These are phyloP conservation scores for Centropus unirufus DNA, from an alignment of 2,113 vertebrate species.

Conservation along the genomic window DNA sequence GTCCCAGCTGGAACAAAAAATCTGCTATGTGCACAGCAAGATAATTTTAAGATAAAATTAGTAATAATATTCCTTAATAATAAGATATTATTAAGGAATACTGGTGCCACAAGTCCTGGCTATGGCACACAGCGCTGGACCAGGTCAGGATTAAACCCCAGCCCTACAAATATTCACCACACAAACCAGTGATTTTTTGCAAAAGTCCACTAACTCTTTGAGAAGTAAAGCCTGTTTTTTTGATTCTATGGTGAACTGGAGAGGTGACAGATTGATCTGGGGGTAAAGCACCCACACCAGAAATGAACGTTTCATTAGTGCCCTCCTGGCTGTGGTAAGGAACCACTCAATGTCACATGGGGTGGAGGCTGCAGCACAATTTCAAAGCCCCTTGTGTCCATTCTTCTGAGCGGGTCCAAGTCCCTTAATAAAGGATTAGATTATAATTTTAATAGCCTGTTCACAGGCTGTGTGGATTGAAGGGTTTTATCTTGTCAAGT, in stretches of 20 bases:
- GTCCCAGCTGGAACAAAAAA: neutral
- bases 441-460: slow-evolving; percentile 37
- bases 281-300: neutral
- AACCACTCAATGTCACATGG: neutral
- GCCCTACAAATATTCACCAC: neutral
- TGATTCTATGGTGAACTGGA: neutral
- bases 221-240: neutral
- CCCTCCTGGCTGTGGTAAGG: neutral
- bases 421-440: slow-evolving; percentile 42
- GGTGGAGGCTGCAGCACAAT: neutral
- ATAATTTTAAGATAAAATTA: neutral
- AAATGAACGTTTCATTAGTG: neutral
- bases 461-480: slow-evolving; percentile 5
- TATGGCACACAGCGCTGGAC: neutral
- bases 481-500: slow-evolving; percentile 41
- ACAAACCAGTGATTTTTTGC: neutral
- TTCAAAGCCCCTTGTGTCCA: slow-evolving; percentile 19
- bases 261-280: neutral
- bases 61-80: too few relatives aligned
- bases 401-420: neutral
- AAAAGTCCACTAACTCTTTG: neutral
- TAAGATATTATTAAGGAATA: neutral
- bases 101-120: neutral
- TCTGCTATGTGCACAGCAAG: neutral
- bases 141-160: neutral